Evolutionary conservation across 2,113 vertebrate genomes (phyloP).

Genomic region (Neolamprologus sp.): DNA sequence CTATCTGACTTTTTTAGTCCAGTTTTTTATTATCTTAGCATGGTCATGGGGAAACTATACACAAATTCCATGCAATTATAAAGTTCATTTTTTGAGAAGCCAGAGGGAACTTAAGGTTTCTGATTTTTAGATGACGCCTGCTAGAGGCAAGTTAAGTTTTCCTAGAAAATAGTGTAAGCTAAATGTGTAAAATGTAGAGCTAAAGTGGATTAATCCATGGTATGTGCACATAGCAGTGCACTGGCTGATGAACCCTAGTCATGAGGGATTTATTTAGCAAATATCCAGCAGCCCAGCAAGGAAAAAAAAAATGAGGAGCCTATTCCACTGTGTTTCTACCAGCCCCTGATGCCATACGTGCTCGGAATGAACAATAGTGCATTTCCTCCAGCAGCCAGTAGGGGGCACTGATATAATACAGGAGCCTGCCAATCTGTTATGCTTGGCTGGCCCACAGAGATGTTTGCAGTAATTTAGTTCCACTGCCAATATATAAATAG

Average conservation of each 20-base stretch:
- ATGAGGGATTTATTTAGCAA: constrained; percentile 59
- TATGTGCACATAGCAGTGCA: constrained; percentile 21
- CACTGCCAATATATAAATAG: constrained; percentile 76
- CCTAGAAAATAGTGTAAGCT: neutral
- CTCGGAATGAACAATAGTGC: constrained; percentile 44
- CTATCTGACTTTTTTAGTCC: neutral
- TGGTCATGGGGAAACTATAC: neutral
- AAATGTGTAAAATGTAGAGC: neutral
- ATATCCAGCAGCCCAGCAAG: constrained; percentile 49
- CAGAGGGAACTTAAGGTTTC: neutral
- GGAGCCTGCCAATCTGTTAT: constrained; percentile 62
- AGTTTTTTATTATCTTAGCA: neutral
- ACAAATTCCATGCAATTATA: neutral
- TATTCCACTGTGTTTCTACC: constrained; percentile 43
- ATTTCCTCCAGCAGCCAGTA: constrained; percentile 37
- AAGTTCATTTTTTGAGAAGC: neutral
- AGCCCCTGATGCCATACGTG: constrained; percentile 24
- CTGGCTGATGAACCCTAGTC: constrained; percentile 36
- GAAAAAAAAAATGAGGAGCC: constrained; percentile 22
- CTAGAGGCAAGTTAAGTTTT: neutral
- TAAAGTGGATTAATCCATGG: neutral
- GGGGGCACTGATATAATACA: constrained; percentile 73
- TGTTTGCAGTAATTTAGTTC: constrained; percentile 75
- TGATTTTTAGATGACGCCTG: neutral
- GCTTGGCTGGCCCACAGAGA: constrained; percentile 67